Percentiles rank a stretch among this genome's conserved stretches.
Evolutionary conservation across 2,797 vertebrate species (phyloP).

Genomic region (Myripristis jacobus): DNA sequence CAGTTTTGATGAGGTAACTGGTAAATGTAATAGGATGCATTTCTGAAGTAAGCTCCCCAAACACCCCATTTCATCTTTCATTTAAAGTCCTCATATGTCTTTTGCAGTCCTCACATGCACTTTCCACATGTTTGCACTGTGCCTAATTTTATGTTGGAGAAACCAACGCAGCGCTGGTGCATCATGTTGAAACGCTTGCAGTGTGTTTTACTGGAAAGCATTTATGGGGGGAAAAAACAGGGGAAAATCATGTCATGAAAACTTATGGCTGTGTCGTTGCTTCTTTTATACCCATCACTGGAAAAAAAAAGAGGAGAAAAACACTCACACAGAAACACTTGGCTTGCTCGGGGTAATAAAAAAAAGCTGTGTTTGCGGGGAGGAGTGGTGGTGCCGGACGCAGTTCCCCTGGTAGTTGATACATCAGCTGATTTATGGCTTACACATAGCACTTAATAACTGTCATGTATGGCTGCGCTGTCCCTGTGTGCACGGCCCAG

Average conservation of each 20-base stretch:
- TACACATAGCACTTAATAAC: constrained; percentile 57
- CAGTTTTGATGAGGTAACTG: too few species aligned
- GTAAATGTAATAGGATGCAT: too few species aligned
- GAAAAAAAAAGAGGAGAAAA: constrained; percentile 51
- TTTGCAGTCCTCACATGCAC: too few species aligned
- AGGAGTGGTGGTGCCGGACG: constrained; percentile 45
- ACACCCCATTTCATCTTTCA: too few species aligned
- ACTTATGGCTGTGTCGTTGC: constrained; percentile 41
- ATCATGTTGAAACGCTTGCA: too few species aligned
- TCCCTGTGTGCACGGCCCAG: constrained; percentile 30
- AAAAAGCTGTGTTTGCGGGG: constrained; percentile 44
- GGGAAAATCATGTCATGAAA: constrained; percentile 43
- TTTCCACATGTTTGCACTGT: not conserved
- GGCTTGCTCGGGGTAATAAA: constrained; percentile 17
- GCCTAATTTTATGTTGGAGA: too few species aligned
- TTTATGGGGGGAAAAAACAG: constrained; percentile 20
- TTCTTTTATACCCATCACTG: constrained; percentile 61
- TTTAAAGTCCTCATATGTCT: not conserved
- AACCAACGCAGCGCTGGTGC: too few species aligned
- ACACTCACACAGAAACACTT: too few species aligned
- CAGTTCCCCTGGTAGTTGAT: constrained; percentile 41
- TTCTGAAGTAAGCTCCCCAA: too few species aligned
- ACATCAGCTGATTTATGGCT: constrained; percentile 72
- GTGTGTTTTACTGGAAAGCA: constrained; percentile 47
- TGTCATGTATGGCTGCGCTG: constrained; percentile 9